Evolutionary conservation across 2,797 vertebrate genomes (phyloP), one percentile per base, ranked within the genome.

Genomic region (Paedocypris micromegethes): DNA sequence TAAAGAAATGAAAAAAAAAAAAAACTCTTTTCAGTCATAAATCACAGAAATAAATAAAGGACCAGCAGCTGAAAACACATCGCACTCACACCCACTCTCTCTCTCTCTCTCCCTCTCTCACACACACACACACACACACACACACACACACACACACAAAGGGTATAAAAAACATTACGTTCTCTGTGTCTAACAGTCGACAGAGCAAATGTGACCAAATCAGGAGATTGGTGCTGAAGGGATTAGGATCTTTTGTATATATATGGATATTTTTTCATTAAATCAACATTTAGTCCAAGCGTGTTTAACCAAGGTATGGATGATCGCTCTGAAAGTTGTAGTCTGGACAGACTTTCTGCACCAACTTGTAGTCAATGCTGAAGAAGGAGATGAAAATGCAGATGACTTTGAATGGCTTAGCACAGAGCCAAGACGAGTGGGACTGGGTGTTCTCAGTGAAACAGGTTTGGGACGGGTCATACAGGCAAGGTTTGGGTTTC

Each of bases 361-460:
- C 95, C 81, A 98, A 87, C 93, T 98, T 98, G 88, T 98, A 98
- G 80, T 98, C 95, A 68, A 94, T 92, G 86, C 96, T 98, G 77
- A 94, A 93, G 89, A 97, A 98, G 73, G 94, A 97, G 84, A 98
- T 94, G 86, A 98, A 98, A 85, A 98, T 96, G 83, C 96, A 98
- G 88, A 98, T 98, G 78, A 98, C 96, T 81, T 98, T 98, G 88
- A 98, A 98, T 79, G 96, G 96, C 77, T 98, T 98, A 80, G 93
- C 90, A 40, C 96, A 98, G 39, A 96, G 92, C 96, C 96, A 98
- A 77, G 94, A 91, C 0, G 95, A 93, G 0, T 97, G 91, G 81
- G 94, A 96, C 84, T 98, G 94, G 70, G 92, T 98, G 84, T 98
- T 93, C 86, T 98, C 96, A 0, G 95, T 95, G 88, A 92, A 98